Evolutionary conservation across 1,140 invertebrate genomes (phyloP).

Genomic region (Thaumetopoea pityocampa): DNA sequence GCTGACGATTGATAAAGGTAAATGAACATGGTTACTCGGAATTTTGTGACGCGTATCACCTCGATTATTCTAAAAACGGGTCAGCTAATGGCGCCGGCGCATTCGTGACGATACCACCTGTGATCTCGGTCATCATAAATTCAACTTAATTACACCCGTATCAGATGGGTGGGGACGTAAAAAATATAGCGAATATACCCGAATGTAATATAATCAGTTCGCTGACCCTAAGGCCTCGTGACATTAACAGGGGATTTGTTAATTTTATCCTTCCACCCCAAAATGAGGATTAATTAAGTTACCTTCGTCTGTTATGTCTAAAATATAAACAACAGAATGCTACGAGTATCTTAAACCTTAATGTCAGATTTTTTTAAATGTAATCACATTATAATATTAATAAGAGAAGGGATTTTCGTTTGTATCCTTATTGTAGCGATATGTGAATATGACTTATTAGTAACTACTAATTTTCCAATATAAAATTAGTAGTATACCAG

Average conservation of each 20-base stretch:
- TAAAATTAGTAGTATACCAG: too few relatives aligned
- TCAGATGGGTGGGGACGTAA: conserved; percentile 14
- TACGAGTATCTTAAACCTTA: too few relatives aligned
- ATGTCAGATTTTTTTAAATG: too few relatives aligned
- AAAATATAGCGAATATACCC: conserved; percentile 18
- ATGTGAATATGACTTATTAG: too few relatives aligned
- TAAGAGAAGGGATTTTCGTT: too few relatives aligned
- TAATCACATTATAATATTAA: too few relatives aligned
- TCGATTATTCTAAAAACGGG: conserved; percentile 10
- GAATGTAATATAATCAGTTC: conserved; percentile 13
- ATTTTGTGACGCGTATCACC: too few relatives aligned
- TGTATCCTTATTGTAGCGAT: too few relatives aligned
- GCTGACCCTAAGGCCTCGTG: conserved; percentile 7
- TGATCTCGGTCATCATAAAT: conserved; percentile 16
- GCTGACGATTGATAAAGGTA: too few relatives aligned
- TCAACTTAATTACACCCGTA: conserved; percentile 16
- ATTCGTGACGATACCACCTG: conserved; percentile 10
- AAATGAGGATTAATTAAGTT: conserved; percentile 15
- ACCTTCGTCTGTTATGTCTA: conserved; percentile 4
- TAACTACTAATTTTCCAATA: too few relatives aligned
- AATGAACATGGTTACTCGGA: too few relatives aligned
- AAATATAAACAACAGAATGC: conserved; percentile 1
- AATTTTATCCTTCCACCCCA: conserved; percentile 16
- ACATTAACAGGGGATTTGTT: conserved; percentile 18
- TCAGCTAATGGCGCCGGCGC: conserved; percentile 10